These are phyloP conservation scores for Actinostola sp. DNA, from an alignment of 92 coral and sea anemone genomes.

Conservation along the genomic window DNA sequence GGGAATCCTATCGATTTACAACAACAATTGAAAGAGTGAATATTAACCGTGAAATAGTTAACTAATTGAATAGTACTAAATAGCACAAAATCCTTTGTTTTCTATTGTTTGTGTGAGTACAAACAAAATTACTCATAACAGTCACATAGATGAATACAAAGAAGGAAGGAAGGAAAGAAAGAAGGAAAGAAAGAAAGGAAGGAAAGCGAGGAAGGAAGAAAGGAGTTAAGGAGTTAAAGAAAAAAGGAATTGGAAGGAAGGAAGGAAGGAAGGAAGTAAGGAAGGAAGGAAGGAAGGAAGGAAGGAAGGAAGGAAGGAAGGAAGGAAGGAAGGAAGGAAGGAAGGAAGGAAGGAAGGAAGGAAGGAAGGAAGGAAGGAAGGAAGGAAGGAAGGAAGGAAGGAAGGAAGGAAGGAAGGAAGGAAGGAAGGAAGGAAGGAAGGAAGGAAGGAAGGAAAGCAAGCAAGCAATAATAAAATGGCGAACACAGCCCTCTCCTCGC, in stretches of 20 bases:
- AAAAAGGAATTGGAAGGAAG: neutral
- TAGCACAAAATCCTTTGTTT: too few species aligned
- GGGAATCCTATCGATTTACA: neutral
- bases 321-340: conserved; percentile 14
- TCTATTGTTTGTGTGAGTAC: too few species aligned
- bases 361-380: conserved; percentile 12
- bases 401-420: conserved; percentile 22
- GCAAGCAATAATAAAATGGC: too few species aligned
- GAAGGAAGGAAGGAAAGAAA: neutral
- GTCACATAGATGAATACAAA: too few species aligned
- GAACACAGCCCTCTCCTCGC: too few species aligned
- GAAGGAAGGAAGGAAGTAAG: conserved; percentile 13
- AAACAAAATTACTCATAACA: neutral
- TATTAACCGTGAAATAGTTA: neutral
- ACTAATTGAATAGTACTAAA: too few species aligned
- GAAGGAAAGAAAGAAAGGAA: too few species aligned
- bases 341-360: conserved; percentile 11
- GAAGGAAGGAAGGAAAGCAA: conserved; percentile 10
- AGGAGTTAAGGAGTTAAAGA: neutral
- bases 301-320: conserved; percentile 13
- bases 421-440: conserved; percentile 26
- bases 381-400: conserved; percentile 18
- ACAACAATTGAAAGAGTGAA: neutral
- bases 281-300: conserved; percentile 1
- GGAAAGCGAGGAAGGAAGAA: too few species aligned